Evolutionary conservation across 2,113 vertebrate genomes (phyloP).

Genomic region (Pholis gunnellus): DNA sequence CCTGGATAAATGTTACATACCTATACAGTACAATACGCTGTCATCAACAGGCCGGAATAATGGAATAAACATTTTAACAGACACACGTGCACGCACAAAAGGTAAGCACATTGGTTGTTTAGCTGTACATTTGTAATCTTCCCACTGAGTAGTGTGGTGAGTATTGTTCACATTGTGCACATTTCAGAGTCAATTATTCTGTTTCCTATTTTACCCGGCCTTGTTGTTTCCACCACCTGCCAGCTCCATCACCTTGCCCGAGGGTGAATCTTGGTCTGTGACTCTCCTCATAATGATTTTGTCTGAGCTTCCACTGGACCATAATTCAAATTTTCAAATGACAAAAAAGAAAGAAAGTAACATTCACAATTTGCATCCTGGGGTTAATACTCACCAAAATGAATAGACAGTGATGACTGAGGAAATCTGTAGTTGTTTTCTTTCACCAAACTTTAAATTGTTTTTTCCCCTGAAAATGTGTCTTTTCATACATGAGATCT

Average conservation of each 20-base stretch:
- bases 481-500: background rate
- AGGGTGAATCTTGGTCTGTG: constrained; percentile 37
- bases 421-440: background rate
- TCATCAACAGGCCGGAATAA: background rate
- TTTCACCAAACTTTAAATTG: background rate
- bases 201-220: constrained; percentile 14
- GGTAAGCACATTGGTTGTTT: background rate
- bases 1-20: background rate
- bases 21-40: background rate
- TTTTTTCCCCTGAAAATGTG: background rate
- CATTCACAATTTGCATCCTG: background rate
- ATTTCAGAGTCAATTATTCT: constrained; percentile 27
- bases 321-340: constrained; percentile 8
- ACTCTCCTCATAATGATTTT: constrained; percentile 22
- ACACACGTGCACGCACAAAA: background rate
- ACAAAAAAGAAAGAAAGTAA: background rate
- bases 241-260: constrained; percentile 48
- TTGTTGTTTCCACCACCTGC: constrained; percentile 35
- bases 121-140: constrained; percentile 29
- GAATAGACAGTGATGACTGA: background rate
- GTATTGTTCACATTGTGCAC: background rate
- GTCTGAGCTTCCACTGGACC: constrained; percentile 19
- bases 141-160: background rate
- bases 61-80: background rate
- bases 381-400: background rate